Conservation (phyloP, 30 jellyfish, hydroid and myxozoan species). For the Clytia hemisphaerica region DNA sequence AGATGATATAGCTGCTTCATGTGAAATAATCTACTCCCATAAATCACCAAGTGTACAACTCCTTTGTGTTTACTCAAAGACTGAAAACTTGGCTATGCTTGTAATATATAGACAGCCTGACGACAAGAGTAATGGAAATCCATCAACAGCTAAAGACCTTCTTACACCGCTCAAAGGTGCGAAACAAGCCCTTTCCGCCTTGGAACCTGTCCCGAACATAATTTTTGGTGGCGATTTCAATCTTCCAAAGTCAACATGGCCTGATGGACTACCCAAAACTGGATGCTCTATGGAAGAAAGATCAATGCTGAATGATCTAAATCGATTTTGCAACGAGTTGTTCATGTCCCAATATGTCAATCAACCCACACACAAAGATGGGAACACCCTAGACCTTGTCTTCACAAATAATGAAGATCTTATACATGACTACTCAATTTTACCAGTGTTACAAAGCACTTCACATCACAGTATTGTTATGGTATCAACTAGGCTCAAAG, state of each 20-base stretch:
- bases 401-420: background rate
- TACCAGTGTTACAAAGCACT: background rate
- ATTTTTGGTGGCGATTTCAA: slow-evolving; percentile 16
- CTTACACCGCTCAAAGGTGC: background rate
- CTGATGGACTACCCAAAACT: too few species aligned
- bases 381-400: slow-evolving; percentile 1
- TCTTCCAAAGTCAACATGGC: too few species aligned
- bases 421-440: background rate
- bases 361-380: slow-evolving; percentile 12
- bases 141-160: slow-evolving; percentile 1
- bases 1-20: slow-evolving; percentile 3
- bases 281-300: too few species aligned
- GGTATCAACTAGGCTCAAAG: background rate
- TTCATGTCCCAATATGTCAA: too few species aligned
- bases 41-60: background rate
- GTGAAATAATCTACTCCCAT: background rate
- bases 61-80: slow-evolving; percentile 3
- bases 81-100: too few species aligned
- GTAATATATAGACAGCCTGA: too few species aligned
- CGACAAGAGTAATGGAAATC: too few species aligned
- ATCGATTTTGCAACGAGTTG: too few species aligned
- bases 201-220: background rate
- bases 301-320: too few species aligned
- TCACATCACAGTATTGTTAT: background rate
- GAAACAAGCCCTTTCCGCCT: background rate